Evolutionary conservation across 2,797 vertebrate genomes (phyloP), one percentile per base, ranked within the genome.

Genomic region (Xenopus petersii): DNA sequence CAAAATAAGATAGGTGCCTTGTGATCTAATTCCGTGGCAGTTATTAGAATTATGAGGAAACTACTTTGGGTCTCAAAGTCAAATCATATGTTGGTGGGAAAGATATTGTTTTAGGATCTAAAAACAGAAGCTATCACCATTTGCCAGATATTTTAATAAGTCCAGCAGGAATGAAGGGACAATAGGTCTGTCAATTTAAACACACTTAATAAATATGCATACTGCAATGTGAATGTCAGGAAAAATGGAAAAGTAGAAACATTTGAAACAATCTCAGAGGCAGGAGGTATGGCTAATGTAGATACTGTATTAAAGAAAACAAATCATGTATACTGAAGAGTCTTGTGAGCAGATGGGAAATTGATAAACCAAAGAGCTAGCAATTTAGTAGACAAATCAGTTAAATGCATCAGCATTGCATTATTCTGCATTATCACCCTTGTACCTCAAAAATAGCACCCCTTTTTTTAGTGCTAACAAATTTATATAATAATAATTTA

Each of bases 1-100:
- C 87, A 90, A 86, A 92, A 91, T 91, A 82, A 91, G 91, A 91
- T 89, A 87, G 87, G 77, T 80, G 84, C 85, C 80, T 84, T 81
- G 87, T 87, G 86, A 88, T 89, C 84, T 89, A 89, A 88, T 87
- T 90, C 88, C 84, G 88, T 84, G 83, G 83, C 77, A 88, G 90
- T 93, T 92, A 93, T 94, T 92, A 92, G 93, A 85, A 86, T 85
- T 82, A 87, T 63, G 80, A 87, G 82, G 82, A 84, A 88, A 84
- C 71, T 62, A 82, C 83, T 82, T 49, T 54, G 0, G 82, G 82
- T 81, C 77, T 79, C 75, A 80, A 87, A 84, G 78, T 82, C 81
- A 76, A 76, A 74, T 83, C 81, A 62, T 73, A 82, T 75, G 75
- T 73, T 80, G 69, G 80, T 72, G 67, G 26, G 56, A 49, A 51